Evolutionary conservation across 2,113 vertebrate species (phyloP).

Genomic region (Nibea coibor): DNA sequence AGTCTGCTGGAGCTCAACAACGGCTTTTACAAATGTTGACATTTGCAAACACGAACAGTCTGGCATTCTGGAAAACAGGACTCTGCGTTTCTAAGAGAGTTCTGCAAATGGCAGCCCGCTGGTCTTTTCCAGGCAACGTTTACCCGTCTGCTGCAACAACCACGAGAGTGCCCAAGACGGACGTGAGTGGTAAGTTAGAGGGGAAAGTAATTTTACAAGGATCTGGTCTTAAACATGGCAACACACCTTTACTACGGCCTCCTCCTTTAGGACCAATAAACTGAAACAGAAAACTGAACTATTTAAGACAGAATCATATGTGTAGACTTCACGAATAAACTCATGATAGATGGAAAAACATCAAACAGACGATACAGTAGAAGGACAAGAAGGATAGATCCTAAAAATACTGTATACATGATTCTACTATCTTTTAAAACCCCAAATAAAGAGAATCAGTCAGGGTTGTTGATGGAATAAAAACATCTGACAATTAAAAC

Average conservation of each 20-base stretch:
- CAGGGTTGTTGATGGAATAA: neutral
- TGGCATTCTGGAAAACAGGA: slow-evolving; percentile 78
- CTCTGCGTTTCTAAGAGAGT: slow-evolving; percentile 48
- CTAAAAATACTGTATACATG: neutral
- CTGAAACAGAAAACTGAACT: neutral
- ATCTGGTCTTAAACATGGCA: neutral
- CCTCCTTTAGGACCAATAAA: neutral
- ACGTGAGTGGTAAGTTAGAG: neutral
- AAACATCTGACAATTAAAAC: neutral
- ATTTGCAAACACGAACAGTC: slow-evolving; percentile 81
- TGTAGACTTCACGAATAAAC: neutral
- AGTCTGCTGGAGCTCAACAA: slow-evolving; percentile 77
- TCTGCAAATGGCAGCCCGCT: slow-evolving; percentile 44
- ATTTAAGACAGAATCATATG: neutral
- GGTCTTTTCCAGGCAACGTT: slow-evolving; percentile 17
- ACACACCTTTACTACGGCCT: neutral
- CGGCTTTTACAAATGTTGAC: slow-evolving; percentile 83
- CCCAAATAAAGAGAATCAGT: neutral
- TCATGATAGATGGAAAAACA: neutral
- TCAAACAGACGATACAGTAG: neutral
- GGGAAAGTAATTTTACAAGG: neutral
- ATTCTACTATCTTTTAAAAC: neutral
- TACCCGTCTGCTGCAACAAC: neutral
- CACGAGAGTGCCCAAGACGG: neutral
- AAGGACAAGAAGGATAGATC: neutral